Base-by-base conservation (phyloP, 2,888 invertebrate species). In the Pristionchus japonicus region DNA sequence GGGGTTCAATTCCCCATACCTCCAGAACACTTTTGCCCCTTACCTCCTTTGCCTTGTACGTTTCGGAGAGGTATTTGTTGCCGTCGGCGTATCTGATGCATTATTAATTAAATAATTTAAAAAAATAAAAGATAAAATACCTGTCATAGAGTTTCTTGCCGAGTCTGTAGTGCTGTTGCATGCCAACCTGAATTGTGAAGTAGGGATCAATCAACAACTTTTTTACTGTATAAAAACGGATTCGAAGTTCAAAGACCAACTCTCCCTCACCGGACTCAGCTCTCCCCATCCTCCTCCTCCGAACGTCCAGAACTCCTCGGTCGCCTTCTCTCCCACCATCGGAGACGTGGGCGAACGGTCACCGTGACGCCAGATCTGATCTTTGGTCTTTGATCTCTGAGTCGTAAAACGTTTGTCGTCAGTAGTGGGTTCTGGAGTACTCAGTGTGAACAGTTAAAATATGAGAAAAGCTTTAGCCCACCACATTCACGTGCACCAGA, bases 271-370 rank as follows among this genome's bases (percentile, higher is more conserved):
- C 37, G 49, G 82, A 83, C 82, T 83, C 27, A 83, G 52, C 23
- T 83, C 82, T 49, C 82, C 82, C 20, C 37, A 83, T 83, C 82
- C 82, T 49, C 82, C 82, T 52, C 82, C 82, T 52, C 82, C 82
- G 15, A 83, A 83, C 11, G 82, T 83, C 82, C 82, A 83, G 49
- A 23, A 49, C 13, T 83, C 82, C 34, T 83, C 82, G 6, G 49
- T 11, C 34, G 52, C 82, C 27, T 83, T 83, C 49, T 83, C 82
- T 52, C 82, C 82, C 7, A 34, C 82, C 82, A 83, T 83, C 23
- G 82, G 20, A 34, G 82, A 83, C 0, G 82, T 83, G 3, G 82
- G 82, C 37, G 82, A 27, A 17, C 82, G 82, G 49, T 83, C 82
- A 34, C 82, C 82, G 27, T 83, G 82, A 31, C 82, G 82, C 82